phyloP scores from a whole-genome alignment of 2,797 vertebrate species.

The Xerus rutilus region DNA sequence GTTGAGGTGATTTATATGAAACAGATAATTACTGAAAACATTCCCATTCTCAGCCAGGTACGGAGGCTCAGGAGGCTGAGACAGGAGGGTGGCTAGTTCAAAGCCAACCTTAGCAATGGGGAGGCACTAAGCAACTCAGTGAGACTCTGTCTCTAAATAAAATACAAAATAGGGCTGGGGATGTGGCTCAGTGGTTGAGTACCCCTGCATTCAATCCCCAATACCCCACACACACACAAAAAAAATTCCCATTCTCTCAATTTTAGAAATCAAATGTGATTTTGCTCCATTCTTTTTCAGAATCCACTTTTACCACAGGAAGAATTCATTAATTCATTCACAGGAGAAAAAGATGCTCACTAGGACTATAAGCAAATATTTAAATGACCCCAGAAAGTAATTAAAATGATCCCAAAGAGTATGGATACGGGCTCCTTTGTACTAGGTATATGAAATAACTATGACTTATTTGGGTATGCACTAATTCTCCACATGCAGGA shows the following conservation, averaged over 20 bases:
- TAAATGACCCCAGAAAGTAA: neutral
- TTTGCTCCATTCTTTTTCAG: constrained; percentile 41
- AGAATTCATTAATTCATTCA: neutral
- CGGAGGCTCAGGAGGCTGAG: no score
- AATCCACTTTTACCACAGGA: constrained; percentile 29
- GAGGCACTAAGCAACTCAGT: no score
- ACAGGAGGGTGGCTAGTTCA: no score
- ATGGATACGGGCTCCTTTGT: neutral
- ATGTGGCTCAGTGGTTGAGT: no score
- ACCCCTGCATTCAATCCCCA: no score
- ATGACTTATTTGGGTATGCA: neutral
- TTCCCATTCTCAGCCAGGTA: no score
- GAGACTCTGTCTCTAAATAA: no score
- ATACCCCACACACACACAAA: neutral
- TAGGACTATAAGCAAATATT: neutral
- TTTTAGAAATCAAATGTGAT: neutral
- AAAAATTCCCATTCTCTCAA: constrained; percentile 4
- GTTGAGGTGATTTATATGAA: neutral
- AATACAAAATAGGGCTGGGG: no score
- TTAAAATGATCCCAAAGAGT: neutral
- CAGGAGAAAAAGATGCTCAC: neutral
- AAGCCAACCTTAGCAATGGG: no score
- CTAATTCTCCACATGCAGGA: neutral
- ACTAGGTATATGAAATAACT: neutral
- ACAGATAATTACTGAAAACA: neutral